Evolutionary conservation across 2,797 vertebrate species (phyloP).

Genomic region (Nannoperca australis): DNA sequence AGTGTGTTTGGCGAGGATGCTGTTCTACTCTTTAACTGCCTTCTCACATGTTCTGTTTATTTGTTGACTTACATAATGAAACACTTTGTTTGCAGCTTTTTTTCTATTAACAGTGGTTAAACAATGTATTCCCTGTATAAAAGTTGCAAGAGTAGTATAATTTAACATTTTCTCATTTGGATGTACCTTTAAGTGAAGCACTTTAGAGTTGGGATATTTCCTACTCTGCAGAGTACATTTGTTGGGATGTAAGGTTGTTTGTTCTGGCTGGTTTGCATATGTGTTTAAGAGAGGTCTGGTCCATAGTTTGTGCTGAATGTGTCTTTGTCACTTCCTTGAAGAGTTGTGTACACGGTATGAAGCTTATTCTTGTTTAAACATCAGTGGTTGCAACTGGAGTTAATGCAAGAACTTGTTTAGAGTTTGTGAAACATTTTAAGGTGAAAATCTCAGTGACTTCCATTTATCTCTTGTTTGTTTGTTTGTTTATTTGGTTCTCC

Average conservation of each 20-base stretch:
- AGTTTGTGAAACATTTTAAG: slow-evolving; percentile 10
- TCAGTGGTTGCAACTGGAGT: slow-evolving; percentile 2
- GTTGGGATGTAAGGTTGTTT: slow-evolving; percentile 1
- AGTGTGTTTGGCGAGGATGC: slow-evolving; percentile 27
- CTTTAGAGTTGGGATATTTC: not conserved
- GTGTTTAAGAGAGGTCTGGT: slow-evolving; percentile 23
- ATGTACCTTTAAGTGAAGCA: not conserved
- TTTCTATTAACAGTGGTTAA: slow-evolving; percentile 1
- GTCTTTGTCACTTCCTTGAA: slow-evolving; percentile 6
- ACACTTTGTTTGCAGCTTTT: not conserved
- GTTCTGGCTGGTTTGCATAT: slow-evolving; percentile 16
- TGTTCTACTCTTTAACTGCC: slow-evolving; percentile 23
- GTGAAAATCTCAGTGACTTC: not conserved
- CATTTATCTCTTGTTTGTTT: not conserved
- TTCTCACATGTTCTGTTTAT: slow-evolving; percentile 28
- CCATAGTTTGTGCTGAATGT: slow-evolving; percentile 25
- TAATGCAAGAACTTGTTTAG: not conserved
- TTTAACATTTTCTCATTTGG: not conserved
- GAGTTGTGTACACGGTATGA: not conserved
- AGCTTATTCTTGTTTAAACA: slow-evolving; percentile 8
- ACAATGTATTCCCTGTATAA: slow-evolving; percentile 15
- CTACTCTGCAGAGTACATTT: slow-evolving; percentile 21
- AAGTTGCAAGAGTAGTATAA: slow-evolving; percentile 20
- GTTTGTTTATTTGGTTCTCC: not conserved
- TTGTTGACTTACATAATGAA: slow-evolving; percentile 23